Percentiles rank a stretch among this genome's conserved stretches.
These are phyloP conservation scores for Tuta absoluta DNA, from an alignment of 2,888 invertebrate genomes.

Conservation along the genomic window DNA sequence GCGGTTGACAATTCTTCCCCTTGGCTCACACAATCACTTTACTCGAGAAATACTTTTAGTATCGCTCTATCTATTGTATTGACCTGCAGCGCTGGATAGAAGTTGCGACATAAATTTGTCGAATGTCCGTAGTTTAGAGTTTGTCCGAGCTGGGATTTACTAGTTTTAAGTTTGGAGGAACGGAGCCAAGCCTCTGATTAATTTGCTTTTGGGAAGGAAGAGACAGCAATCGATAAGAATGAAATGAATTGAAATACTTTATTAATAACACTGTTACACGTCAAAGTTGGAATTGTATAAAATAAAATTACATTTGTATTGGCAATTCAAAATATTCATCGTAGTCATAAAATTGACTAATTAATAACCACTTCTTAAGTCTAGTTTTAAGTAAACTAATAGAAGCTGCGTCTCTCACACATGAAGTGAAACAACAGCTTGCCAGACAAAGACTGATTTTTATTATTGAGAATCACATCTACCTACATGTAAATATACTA, in stretches of 20 bases:
- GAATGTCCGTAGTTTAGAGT: conserved; percentile 43
- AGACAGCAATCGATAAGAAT: neutral
- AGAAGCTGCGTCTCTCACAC: no score
- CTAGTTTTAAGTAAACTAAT: no score
- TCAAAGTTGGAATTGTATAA: no score
- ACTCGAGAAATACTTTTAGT: conserved; percentile 41
- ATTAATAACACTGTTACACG: no score
- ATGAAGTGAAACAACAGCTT: no score
- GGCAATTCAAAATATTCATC: no score
- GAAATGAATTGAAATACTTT: neutral
- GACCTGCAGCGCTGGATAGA: conserved; percentile 57
- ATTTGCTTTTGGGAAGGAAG: conserved; percentile 18
- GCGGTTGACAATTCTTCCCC: conserved; percentile 18
- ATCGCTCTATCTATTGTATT: conserved; percentile 52
- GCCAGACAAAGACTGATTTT: no score
- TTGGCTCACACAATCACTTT: conserved; percentile 26
- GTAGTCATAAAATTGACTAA: no score
- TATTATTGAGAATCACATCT: no score
- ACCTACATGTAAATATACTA: no score
- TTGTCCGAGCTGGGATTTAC: conserved; percentile 35
- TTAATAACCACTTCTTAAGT: no score
- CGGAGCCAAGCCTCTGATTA: conserved; percentile 34
- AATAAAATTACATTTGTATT: no score
- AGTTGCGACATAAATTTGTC: conserved; percentile 63
- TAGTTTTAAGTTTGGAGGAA: conserved; percentile 31